Base-by-base conservation (phyloP, 37 sponge, comb jelly and placozoan species). In the Chondrilla cf. caribensis region DNA sequence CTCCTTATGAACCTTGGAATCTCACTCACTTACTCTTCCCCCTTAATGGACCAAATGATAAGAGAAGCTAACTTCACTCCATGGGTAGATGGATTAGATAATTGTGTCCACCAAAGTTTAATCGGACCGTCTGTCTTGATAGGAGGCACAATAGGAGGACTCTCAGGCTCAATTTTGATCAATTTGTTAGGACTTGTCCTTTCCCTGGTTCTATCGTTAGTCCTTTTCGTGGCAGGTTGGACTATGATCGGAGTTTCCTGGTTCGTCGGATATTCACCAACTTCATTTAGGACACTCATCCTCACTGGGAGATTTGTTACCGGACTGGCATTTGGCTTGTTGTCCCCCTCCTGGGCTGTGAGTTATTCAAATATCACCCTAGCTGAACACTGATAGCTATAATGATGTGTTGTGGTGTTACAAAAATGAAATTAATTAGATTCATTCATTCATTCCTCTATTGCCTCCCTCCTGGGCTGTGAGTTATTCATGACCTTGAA, bases 271-370 rank as follows among this genome's bases (percentile, higher is more conserved):
- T 11, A 6, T 14, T 32, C 37, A 7, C 71, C 71, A 9, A 19
- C 37, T 36, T 6, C 18, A 8, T 88, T 92, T 44, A n/a, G 57
- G 2, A 58, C 62, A 2, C 15, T 85, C 33, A 14, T 89, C 14
- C 58, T 80, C 19, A 67, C 81, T 58, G 93, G 93, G 18, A 54
- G 93, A 25, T 4, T 84, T 0, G 11, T 93, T 18, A 87, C 90
- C 32, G 93, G 93, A 31, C 80, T 89, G 47, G 77, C 85, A 28
- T 35, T 71, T 9, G 93, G 93, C 17, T 89, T 82, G 90, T 9
- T 19, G 11, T 38, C 78, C 60, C 51, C 82, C 42, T 78, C 82
- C 60, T 75, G 83, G 5, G 84, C 93, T 4, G 93, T 93, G 29
- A 93, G 89, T 47, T n/a, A n/a, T n/a, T n/a, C n/a, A n/a, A n/a